Evolutionary conservation across 2,888 invertebrate species (phyloP).

Genomic region (Torymus aiolomorphi): DNA sequence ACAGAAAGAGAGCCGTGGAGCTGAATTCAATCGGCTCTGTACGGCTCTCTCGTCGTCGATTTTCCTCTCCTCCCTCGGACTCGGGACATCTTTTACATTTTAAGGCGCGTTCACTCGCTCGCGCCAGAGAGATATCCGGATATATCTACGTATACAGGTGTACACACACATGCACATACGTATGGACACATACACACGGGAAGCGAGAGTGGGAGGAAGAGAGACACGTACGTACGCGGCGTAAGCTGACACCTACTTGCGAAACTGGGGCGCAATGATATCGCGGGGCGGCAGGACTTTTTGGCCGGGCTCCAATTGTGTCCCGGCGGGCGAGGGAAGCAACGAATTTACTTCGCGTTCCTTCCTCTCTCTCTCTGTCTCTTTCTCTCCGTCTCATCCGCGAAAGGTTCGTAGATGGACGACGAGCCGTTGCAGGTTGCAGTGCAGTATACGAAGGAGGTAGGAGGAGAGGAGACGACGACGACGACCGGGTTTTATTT

Average conservation of each 20-base stretch:
- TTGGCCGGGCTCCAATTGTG: slow-evolving; percentile 61
- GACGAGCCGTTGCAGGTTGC: background rate
- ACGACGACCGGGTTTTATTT: slow-evolving; percentile 30
- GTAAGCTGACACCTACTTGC: slow-evolving; percentile 61
- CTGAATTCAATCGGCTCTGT: slow-evolving; percentile 28
- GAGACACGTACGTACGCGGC: slow-evolving; percentile 10
- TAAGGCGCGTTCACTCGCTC: background rate
- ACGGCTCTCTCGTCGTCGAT: slow-evolving; percentile 7
- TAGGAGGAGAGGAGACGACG: too few relatives aligned
- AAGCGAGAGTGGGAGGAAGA: background rate
- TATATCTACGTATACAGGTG: too few relatives aligned
- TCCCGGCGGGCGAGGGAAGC: slow-evolving; percentile 11
- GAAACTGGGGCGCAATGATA: slow-evolving; percentile 61
- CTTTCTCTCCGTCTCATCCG: background rate
- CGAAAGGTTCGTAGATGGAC: slow-evolving; percentile 24
- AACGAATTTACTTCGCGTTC: slow-evolving; percentile 49
- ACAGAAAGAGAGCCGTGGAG: background rate
- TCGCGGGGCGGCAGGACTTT: slow-evolving; percentile 47
- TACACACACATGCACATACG: too few relatives aligned
- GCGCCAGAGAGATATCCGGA: too few relatives aligned
- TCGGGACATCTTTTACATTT: slow-evolving; percentile 40
- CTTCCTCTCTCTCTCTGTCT: background rate
- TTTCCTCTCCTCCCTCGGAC: background rate
- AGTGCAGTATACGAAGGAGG: background rate
- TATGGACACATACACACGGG: too few relatives aligned